phyloP scores from a whole-genome alignment of 2,113 vertebrate species.

The Thryonomys swinderianus region DNA sequence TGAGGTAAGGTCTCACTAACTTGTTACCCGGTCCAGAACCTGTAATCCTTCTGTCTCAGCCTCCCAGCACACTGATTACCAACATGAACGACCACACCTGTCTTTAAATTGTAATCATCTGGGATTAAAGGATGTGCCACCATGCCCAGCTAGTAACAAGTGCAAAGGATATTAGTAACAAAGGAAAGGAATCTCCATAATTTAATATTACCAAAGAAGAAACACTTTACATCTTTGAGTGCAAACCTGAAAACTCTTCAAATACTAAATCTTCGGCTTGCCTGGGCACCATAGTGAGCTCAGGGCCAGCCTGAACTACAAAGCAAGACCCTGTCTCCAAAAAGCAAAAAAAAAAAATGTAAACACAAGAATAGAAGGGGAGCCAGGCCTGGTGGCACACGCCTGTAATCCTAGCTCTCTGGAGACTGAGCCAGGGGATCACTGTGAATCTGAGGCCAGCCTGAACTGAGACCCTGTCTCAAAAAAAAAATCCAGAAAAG shows the following conservation, averaged over 20 bases:
- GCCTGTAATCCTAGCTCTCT: neutral
- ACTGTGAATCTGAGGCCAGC: neutral
- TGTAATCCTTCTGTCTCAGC: no score
- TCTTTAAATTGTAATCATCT: no score
- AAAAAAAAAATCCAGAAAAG: no score
- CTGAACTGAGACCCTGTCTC: no score
- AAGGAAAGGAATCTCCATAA: neutral
- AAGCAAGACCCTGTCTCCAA: no score
- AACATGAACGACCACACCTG: no score
- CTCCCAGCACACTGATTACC: no score
- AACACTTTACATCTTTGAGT: conserved; percentile 18
- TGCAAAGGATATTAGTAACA: neutral
- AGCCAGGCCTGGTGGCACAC: neutral
- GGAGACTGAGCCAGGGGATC: neutral
- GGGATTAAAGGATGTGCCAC: no score
- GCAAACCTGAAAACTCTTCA: conserved; percentile 11
- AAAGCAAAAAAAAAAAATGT: no score
- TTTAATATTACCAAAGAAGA: conserved; percentile 14
- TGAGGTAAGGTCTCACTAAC: neutral
- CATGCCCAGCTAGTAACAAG: neutral
- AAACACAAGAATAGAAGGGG: neutral
- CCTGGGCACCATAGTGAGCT: no score
- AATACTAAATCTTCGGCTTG: no score
- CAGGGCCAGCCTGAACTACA: no score
- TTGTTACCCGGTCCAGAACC: neutral